Conservation (phyloP, 2,113 vertebrate species). For the Condylura cristata region DNA sequence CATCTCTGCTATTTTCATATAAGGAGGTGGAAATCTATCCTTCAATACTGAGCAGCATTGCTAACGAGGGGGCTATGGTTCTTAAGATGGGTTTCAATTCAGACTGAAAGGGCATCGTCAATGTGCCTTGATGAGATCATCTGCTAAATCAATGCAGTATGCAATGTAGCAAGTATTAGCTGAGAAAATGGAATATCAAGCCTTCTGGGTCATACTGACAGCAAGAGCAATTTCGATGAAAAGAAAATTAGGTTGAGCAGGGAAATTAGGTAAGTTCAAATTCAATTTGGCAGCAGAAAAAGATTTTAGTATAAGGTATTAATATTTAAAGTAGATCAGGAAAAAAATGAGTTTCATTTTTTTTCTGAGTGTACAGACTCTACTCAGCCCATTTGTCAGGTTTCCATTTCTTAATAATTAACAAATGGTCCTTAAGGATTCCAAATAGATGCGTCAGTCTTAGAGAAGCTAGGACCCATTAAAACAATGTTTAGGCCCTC, state of each 20-base stretch:
- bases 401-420: constrained; percentile 41
- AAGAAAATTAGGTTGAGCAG: constrained; percentile 13
- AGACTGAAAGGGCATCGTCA: neutral
- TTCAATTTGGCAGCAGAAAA: constrained; percentile 43
- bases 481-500: neutral
- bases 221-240: neutral
- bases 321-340: constrained; percentile 51
- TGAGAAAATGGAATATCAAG: neutral
- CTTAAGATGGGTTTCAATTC: constrained; percentile 33
- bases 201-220: neutral
- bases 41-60: neutral
- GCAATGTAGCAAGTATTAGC: neutral
- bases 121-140: neutral
- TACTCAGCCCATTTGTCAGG: neutral
- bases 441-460: neutral
- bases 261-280: neutral
- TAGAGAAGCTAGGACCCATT: neutral
- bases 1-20: neutral
- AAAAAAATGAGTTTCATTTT: constrained; percentile 13
- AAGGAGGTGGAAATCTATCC: constrained; percentile 13
- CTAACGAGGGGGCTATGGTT: neutral
- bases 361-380: constrained; percentile 14
- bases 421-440: constrained; percentile 3
- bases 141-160: neutral
- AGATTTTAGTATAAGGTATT: constrained; percentile 24